Evolutionary conservation across 2,888 invertebrate genomes (phyloP), one percentile per base, ranked within the genome.

Genomic region (Melieria picta): DNA sequence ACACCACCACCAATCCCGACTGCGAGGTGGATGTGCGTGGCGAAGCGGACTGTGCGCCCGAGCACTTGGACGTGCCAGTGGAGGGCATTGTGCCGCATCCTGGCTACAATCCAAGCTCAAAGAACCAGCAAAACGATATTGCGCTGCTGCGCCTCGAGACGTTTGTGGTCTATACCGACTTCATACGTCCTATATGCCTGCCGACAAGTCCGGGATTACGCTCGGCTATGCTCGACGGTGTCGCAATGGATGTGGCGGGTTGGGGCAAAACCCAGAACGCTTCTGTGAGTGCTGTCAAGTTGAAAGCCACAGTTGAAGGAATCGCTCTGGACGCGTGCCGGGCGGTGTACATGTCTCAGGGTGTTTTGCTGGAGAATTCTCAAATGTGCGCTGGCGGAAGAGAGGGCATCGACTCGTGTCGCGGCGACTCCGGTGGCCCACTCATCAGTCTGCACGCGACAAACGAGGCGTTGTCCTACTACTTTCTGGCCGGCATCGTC

Each of bases 91-190:
- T 93, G 52, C 88, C 90, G 0, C 94, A 94, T 82, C 91, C 91
- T 73, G 79, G 84, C 0, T 94, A 93, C 80, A 82, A 87, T 63
- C 90, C 93, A 0, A 79, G 79, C 0, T 89, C 91, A 65, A 81
- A 79, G 2, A 89, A 91, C 79, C 92, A 93, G 78, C 87, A 88
- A 45, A 88, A 93, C 80, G 94, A 94, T 80, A 93, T 94, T 58
- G 94, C 93, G 0, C 85, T 94, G 11, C 79, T 94, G 52, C 89
- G 94, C 70, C 86, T 94, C 11, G 79, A 87, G 0, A 81, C 83
- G 1, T 84, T 89, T 43, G 90, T 91, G 0, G 75, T 80, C 4
- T 90, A 88, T 79, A 90, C 89, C 66, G 90, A 89, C 79, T 91
- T 86, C 77, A 86, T 91, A 43, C 86, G 88, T 67, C 91, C 92